Conservation (phyloP, 2,888 invertebrate species). For the Xestia xanthographa region DNA sequence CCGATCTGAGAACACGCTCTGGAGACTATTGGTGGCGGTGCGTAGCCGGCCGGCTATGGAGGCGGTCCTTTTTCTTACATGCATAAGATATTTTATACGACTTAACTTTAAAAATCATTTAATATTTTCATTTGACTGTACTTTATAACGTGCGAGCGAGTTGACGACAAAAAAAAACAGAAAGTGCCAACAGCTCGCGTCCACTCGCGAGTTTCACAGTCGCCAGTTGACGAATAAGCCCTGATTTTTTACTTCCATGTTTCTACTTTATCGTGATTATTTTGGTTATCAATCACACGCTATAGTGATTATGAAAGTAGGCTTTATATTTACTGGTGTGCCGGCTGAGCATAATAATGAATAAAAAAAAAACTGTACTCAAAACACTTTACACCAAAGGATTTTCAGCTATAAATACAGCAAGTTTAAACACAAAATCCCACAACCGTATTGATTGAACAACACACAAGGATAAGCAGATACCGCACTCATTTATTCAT, state of each 20-base stretch:
- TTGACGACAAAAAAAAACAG: too few species aligned
- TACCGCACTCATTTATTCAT: constrained; percentile 50
- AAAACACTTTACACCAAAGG: constrained; percentile 2
- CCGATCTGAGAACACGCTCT: too few species aligned
- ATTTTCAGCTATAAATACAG: constrained; percentile 8
- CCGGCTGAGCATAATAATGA: not conserved
- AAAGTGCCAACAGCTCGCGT: too few species aligned
- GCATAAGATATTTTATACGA: too few species aligned
- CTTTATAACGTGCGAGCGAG: too few species aligned
- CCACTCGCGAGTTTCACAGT: too few species aligned
- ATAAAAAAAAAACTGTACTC: not conserved
- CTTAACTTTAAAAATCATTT: too few species aligned
- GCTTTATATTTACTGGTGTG: not conserved
- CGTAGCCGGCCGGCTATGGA: too few species aligned
- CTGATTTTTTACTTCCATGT: not conserved
- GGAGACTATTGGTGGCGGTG: too few species aligned
- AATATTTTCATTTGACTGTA: too few species aligned
- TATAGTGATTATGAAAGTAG: constrained; percentile 1
- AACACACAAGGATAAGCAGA: constrained; percentile 39
- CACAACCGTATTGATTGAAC: constrained; percentile 17
- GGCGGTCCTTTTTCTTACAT: too few species aligned
- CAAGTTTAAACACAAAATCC: constrained; percentile 34
- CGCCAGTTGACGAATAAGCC: too few species aligned
- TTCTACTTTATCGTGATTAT: not conserved
- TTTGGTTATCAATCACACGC: constrained; percentile 7